A percentile compares a stretch with the other conserved stretches of the same genome.
Evolutionary conservation across 2,113 vertebrate species (phyloP).

Genomic region (Tauraco erythrolophus): DNA sequence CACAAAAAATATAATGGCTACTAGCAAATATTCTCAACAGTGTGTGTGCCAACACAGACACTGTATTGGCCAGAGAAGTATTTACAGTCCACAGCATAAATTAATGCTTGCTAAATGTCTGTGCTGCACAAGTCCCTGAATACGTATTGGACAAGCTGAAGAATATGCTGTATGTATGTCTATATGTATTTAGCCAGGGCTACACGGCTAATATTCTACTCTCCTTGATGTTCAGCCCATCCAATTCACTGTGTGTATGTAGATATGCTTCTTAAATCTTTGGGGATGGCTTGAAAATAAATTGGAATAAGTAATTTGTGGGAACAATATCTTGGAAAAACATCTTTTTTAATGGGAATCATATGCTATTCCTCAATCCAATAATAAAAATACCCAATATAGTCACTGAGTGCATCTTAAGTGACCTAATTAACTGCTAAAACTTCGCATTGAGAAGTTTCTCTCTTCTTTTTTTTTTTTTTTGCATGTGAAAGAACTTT

Average conservation of each 20-base stretch:
- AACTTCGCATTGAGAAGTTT: not conserved
- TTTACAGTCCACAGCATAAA: conserved; percentile 12
- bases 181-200: not conserved
- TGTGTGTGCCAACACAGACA: not conserved
- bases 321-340: conserved; percentile 32
- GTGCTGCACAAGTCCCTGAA: not conserved
- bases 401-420: conserved; percentile 3
- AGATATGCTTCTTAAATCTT: not conserved
- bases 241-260: not conserved
- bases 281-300: not conserved
- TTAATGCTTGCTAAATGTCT: not conserved
- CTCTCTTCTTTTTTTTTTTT: not conserved
- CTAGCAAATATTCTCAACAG: not conserved
- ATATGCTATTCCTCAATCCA: not conserved
- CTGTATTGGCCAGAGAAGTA: not conserved
- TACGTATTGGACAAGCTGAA: not conserved
- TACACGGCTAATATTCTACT: not conserved
- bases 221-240: not conserved
- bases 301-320: not conserved
- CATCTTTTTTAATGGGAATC: not conserved
- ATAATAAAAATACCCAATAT: conserved; percentile 36
- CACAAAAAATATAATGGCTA: not conserved
- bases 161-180: not conserved
- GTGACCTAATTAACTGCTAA: conserved; percentile 38
- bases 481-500: conserved; percentile 36